Base-by-base conservation (phyloP, 2,797 vertebrate genomes). In the Enteromius trimaculatus region DNA sequence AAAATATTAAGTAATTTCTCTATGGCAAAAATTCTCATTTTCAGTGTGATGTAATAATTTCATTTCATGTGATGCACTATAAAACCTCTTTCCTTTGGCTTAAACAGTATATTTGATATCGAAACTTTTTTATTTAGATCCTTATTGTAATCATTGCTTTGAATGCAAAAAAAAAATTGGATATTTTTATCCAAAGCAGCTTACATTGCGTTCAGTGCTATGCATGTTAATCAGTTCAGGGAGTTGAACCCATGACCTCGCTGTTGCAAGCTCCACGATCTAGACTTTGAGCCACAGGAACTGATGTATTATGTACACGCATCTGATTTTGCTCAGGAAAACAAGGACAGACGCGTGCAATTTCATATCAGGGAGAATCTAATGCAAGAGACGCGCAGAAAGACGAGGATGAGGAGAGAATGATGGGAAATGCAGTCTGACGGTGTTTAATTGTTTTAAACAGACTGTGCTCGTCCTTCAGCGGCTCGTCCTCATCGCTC, bases 401-500 rank as follows among this genome's bases (percentile, higher is more conserved):
- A 21, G 64, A 37, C 0, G 17, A 66, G 31, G 64, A 37, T 69
- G 6, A n/a, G 31, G 19, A 39, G 68, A 21, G 65, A 68, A 68
- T 69, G 37, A 8, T 62, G 58, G 58, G 23, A 29, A 62, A 16
- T 29, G 58, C 5, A 62, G 11, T n/a, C 21, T 55, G 19, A n/a
- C 21, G 2, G 64, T 65, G 21, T 23, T 6, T 31, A 65, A 34
- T 34, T 34, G 62, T 65, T 34, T 65, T 19, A 65, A 21, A 37
- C 17, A 9, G 31, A 19, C 16, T 34, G 7, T 8, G 19, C 17
- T 44, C 23, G 58, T 47, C 23, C 39, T 64, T 65, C 9, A 44
- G 42, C 9, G 13, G n/a, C n/a, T 3, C 17, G 44, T 29, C 77
- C 53, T 84, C 49, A 80, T 74, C 72, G 42, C 77, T 84, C 77